Conservation (phyloP, 1,140 invertebrate species). For the Homarus americanus region DNA sequence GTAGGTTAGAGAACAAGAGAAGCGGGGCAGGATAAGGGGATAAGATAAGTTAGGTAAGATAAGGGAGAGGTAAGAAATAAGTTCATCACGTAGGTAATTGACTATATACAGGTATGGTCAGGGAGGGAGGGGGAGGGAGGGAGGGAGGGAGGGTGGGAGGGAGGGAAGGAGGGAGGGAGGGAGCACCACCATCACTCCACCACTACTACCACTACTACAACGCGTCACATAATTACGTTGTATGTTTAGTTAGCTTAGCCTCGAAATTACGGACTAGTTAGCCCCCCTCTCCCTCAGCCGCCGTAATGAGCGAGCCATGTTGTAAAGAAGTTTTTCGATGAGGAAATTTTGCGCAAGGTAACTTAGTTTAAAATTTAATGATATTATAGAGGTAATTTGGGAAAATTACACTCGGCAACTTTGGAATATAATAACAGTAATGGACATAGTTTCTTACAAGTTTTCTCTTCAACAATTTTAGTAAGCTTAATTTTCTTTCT, state of each 20-base stretch:
- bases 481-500: slow-evolving; percentile 72
- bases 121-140: not conserved
- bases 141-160: not conserved
- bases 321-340: slow-evolving; percentile 72
- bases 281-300: slow-evolving; percentile 43
- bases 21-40: too few species aligned
- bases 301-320: slow-evolving; percentile 62
- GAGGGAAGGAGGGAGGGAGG: not conserved
- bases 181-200: not conserved
- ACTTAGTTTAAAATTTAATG: slow-evolving; percentile 73
- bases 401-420: slow-evolving; percentile 73
- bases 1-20: too few species aligned
- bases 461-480: slow-evolving; percentile 73
- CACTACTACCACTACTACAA: not conserved
- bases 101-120: not conserved
- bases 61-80: too few species aligned
- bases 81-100: too few species aligned
- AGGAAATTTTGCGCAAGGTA: slow-evolving; percentile 70
- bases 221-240: slow-evolving; percentile 33
- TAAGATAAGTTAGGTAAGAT: too few species aligned
- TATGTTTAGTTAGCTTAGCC: slow-evolving; percentile 55
- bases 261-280: slow-evolving; percentile 62
- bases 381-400: slow-evolving; percentile 72
- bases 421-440: slow-evolving; percentile 72
- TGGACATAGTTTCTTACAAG: slow-evolving; percentile 70